Evolutionary conservation across 2,888 invertebrate genomes (phyloP), one percentile per base, ranked within the genome.

Genomic region (Epinotia ramella): DNA sequence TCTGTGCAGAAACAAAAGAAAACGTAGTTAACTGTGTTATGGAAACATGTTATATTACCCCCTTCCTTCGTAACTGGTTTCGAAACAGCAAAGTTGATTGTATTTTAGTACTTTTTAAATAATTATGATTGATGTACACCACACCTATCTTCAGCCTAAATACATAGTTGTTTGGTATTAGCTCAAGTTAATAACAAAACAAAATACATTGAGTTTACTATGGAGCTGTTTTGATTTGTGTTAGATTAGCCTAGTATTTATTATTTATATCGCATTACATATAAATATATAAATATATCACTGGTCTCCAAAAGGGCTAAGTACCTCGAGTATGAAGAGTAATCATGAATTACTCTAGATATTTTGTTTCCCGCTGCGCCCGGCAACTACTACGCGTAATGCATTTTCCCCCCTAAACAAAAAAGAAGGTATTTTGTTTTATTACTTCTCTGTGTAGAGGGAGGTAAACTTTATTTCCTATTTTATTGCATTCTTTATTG

Each of bases 401-500:
- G 9, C 40, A 40, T 40, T 9, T 9, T 9, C 40, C 40, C 40
- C 9, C 40, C 9, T 9, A 33, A 33, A 33, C 33, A 9, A 9
- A 40, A 40, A 40, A 40, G 40, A 9, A 40, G 49, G 49, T 16
- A n/a, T 53, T 49, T 53, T 53, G 53, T 20, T 20, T 20, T 20
- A 20, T 20, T 20, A 20, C 20, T 20, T 1, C 20, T 20, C 20
- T 20, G 2, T 1, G 20, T 20, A 20, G 20, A 20, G 20, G 24
- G 24, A 3, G 24, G 53, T n/a, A 53, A 53, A 53, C 53, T 53
- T 64, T 49, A 65, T 24, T n/a, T 20, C 49, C 9, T 24, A 11
- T 49, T 65, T 65, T 65, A 65, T 65, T 65, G 46, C 65, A 49
- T 49, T 49, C 13, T 18, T 7, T 40, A 46, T 24, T 24, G 44